Conservation (phyloP, 2,797 vertebrate genomes). For the Allobates femoralis region DNA sequence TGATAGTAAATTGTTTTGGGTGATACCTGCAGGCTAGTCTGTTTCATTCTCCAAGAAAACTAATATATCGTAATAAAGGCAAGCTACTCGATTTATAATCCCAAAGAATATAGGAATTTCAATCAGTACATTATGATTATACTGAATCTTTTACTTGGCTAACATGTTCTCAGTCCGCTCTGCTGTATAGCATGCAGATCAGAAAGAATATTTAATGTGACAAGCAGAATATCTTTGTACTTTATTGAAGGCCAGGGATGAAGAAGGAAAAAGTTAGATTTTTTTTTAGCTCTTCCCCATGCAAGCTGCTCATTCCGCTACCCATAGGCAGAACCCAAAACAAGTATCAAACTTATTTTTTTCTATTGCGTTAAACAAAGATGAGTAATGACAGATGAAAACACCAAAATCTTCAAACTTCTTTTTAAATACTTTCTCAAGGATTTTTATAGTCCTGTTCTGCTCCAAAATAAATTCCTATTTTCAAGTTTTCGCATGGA, state of each 20-base stretch:
- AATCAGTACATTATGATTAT: too few relatives aligned
- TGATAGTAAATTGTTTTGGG: too few relatives aligned
- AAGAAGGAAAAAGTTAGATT: neutral
- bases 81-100: too few relatives aligned
- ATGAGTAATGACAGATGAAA: neutral
- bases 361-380: neutral
- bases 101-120: too few relatives aligned
- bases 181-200: too few relatives aligned
- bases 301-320: neutral
- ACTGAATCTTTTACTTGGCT: too few relatives aligned
- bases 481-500: neutral
- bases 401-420: neutral
- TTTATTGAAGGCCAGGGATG: neutral
- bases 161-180: too few relatives aligned
- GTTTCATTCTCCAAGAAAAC: too few relatives aligned
- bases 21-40: too few relatives aligned
- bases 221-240: neutral
- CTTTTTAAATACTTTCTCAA: neutral
- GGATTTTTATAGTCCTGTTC: neutral
- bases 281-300: neutral
- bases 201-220: too few relatives aligned
- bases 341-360: neutral
- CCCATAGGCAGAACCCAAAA: neutral
- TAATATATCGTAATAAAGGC: too few relatives aligned
- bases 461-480: constrained; percentile 8